Evolutionary conservation across 2,113 vertebrate species (phyloP), one percentile per base, ranked within the genome.

Genomic region (Menidia beryllina): DNA sequence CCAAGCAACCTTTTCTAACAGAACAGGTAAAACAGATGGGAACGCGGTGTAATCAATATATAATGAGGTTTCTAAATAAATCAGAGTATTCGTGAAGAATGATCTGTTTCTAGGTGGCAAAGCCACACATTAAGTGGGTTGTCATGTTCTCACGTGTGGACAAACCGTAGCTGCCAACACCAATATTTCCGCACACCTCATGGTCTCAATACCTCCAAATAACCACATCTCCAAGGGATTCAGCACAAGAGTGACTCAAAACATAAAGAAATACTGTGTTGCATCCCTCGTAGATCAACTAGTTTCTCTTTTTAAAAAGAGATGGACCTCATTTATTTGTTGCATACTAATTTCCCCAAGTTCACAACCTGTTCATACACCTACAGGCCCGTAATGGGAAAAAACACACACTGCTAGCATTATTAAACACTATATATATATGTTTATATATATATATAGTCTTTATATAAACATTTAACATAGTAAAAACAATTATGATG

Each of bases 381-480:
- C 77, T 75, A 89, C 30, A 45, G 51, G 57, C 47, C 59, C 52
- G 66, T 50, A 36, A 23, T 26, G 72, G 11, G 27, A 69, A 73
- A 59, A 71, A 50, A 39, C 11, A 48, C 7, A 34, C 15, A 41
- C 5, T 7, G 17, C 79, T 85, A 86, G 25, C 20, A 69, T 78
- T 76, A 26, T 52, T 62, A 41, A 55, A 59, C 34, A 56, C 5
- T 48, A 15, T 74, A 30, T 54, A 43, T 71, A 58, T 47, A 43
- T 47, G 39, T 77, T 38, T 50, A 49, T 71, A 63, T 47, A 45
- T 48, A 26, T 77, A 10, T 52, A 73, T 73, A 34, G n/a, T 67
- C 58, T 49, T 77, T 64, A 77, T 76, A 82, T 47, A 89, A 84
- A 85, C 54, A 13, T 83, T 79, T 64, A 86, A 57, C 64, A 88